These are phyloP conservation scores for Hemichromis elongatus DNA, from an alignment of 2,113 vertebrate genomes.

Conservation along the genomic window DNA sequence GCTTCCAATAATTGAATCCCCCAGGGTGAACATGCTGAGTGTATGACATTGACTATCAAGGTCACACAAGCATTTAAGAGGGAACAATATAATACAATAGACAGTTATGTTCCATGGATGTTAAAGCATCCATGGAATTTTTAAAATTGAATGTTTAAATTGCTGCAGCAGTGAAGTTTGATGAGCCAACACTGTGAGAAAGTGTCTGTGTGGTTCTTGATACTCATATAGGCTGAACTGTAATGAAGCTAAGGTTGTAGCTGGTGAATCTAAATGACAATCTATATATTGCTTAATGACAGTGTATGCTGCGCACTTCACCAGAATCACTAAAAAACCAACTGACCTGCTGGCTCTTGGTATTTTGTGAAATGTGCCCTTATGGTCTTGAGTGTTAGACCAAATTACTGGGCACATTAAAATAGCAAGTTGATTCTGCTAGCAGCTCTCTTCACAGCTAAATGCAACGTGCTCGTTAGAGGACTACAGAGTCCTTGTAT, in stretches of 20 bases:
- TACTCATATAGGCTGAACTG: background rate
- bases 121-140: background rate
- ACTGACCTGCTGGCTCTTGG: background rate
- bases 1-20: background rate
- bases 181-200: background rate
- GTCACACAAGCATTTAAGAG: background rate
- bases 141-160: background rate
- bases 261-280: background rate
- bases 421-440: background rate
- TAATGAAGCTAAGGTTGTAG: background rate
- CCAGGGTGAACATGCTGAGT: background rate
- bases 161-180: background rate
- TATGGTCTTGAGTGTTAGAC: background rate
- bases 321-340: background rate
- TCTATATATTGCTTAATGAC: background rate
- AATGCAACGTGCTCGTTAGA: background rate
- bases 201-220: background rate
- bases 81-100: background rate
- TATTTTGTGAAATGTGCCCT: background rate
- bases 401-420: background rate
- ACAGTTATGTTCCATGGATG: background rate
- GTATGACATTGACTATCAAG: slow-evolving; percentile 18
- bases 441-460: background rate
- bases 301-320: background rate
- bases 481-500: background rate